Evolutionary conservation across 1,140 invertebrate genomes (phyloP), one percentile per base, ranked within the genome.

Genomic region (Plectrocnemia conspersa): DNA sequence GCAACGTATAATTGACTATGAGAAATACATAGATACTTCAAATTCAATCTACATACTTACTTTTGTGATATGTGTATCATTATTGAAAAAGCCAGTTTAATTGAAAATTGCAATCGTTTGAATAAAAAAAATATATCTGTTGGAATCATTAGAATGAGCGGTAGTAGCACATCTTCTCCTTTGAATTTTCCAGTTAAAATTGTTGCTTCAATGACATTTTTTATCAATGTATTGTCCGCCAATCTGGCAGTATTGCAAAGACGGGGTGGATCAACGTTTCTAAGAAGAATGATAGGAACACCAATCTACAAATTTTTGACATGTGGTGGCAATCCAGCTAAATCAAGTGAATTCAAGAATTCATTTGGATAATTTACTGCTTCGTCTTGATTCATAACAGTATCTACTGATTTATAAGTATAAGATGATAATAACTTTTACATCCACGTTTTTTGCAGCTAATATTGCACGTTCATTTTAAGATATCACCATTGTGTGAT

Each of bases 91-190:
- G 57, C 36, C 4, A 58, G 23, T 23, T 40, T 15, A 16, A 63
- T 29, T 16, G 75, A 73, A 68, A 80, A 79, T 56, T 81, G 76
- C 0, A 73, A 21, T 38, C 77, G 41, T 64, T 71, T 71, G 54
- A 79, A 68, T 27, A 64, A 44, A 59, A 74, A 71, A 46, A 71
- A 68, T 24, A 67, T 19, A 53, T 72, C 64, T 16, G 58, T 68
- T 36, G 65, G 64, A 56, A 66, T 70, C 47, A 73, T 61, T 22
- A 65, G 64, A 54, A 74, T 73, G 25, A 68, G 52, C 36, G 70
- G 65, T 42, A 74, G 65, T 3, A 74, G 46, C 54, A 74, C 68
- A 53, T 53, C 27, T 57, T 73, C 63, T 33, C 66, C 69, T 64
- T 60, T 52, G n/a, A 2, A 21, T 6, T 24, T 23, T 44, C 41